Base-by-base conservation (phyloP, 2,797 vertebrate species). In the Thaleichthys pacificus region DNA sequence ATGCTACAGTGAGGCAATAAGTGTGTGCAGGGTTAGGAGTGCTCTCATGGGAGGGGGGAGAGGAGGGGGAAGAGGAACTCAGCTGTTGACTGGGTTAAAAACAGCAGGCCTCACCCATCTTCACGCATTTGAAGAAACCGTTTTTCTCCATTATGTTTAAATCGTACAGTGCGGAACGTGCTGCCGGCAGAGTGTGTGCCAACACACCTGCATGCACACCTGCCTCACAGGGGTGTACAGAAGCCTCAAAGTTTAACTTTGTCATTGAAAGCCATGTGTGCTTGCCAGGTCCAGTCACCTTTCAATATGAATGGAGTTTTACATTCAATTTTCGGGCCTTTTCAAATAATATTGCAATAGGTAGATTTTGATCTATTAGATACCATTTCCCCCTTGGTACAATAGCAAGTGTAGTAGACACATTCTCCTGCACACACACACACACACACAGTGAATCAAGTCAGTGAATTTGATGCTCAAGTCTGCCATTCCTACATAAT, bases 271-370 rank as follows among this genome's bases (percentile, higher is more conserved):
- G 65, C 4, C 17, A 51, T 30, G 60, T 58, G 70, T 68, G 80
- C 30, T 69, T 68, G 80, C 30, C 14, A 76, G 67, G 78, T 76
- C 70, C 71, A 61, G 61, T 67, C 80, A 71, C 61, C 35, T 88
- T 89, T 88, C 72, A 88, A 90, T 88, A 87, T 86, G 80, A 91
- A 89, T 87, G 62, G 58, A 66, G 7, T 71, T 78, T 72, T 86
- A 35, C 74, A 77, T 83, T 89, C 80, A 74, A 79, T 15, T 79
- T 85, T 81, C 83, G 56, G 61, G 38, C 70, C 69, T 84, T 87
- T 83, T 68, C 80, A 86, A 72, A 85, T 86, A 80, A 73, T 72
- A 76, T 72, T 74, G 63, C 15, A 17, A 71, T 68, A 63, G 79
- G 86, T 75, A 2, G 74, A 86, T 61, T 74, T 66, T 19, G 74